Evolutionary conservation across 2,888 invertebrate genomes (phyloP).

Genomic region (Hesperia comma): DNA sequence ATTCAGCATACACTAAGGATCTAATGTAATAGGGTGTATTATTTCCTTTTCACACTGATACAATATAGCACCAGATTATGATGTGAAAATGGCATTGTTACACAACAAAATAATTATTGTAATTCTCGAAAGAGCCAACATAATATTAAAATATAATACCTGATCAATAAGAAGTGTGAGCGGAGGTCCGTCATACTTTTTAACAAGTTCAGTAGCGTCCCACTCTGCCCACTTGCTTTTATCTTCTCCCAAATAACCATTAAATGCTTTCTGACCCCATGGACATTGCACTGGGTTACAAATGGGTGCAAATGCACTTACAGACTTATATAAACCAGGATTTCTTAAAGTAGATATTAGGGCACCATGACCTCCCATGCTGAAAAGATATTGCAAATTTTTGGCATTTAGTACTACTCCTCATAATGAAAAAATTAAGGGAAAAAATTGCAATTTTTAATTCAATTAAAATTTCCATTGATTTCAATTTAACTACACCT

Average conservation of each 20-base stretch:
- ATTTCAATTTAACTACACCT: too few relatives aligned
- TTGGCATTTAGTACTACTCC: too few relatives aligned
- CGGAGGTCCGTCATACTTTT: conserved; percentile 92
- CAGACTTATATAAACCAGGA: conserved; percentile 93
- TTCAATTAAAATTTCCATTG: too few relatives aligned
- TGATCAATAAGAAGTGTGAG: conserved; percentile 95
- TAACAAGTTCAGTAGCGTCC: conserved; percentile 94
- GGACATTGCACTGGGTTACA: conserved; percentile 92
- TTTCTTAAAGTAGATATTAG: conserved; percentile 94
- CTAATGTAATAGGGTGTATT: too few relatives aligned
- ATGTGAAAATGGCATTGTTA: too few relatives aligned
- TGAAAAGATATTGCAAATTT: conserved; percentile 64
- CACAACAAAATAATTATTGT: too few relatives aligned
- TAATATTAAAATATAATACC: conserved; percentile 71
- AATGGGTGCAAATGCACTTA: conserved; percentile 98
- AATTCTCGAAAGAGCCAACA: too few relatives aligned
- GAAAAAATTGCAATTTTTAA: too few relatives aligned
- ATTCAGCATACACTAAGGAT: too few relatives aligned
- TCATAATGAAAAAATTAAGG: too few relatives aligned
- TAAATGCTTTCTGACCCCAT: conserved; percentile 95
- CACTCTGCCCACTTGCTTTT: conserved; percentile 91
- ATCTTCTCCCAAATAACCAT: conserved; percentile 90
- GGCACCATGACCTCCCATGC: conserved; percentile 99
- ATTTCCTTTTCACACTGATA: too few relatives aligned
- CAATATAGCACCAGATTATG: too few relatives aligned